Evolutionary conservation across 2,888 invertebrate genomes (phyloP), one percentile per base, ranked within the genome.

Genomic region (Eucera pruinosa): DNA sequence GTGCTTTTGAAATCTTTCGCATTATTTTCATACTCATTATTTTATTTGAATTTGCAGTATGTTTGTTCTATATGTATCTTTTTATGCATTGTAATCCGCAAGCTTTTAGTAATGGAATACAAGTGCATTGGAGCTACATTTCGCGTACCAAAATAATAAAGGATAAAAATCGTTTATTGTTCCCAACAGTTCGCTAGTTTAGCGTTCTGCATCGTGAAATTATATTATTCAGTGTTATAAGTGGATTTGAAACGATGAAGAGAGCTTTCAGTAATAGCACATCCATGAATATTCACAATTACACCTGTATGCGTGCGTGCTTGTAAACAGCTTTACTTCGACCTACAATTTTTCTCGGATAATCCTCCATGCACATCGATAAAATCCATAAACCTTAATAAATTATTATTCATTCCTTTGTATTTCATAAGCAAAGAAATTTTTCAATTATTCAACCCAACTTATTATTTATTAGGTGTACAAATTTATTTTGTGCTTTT

Each of bases 241-340:
- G 45, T 61, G 60, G 30, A 61, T 47, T 61, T 61, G 33, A 61
- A 61, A 47, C 30, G 45, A 61, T 47, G 47, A 18, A 33, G 47
- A 33, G 30, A 47, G 60, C 60, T 61, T 61, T 47, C 45, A 5
- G 20, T 47, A n/a, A 47, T 47, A 18, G 30, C 43, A 27, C 33
- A 18, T 27, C 0, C 41, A 27, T 33, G 33, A 61, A 45, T 23
- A 47, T 45, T 33, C 30, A 2, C 9, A 9, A 30, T 45, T 60
- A 60, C 47, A 20, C 15, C 11, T 13, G 27, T 20, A 4, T 15
- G 0, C 13, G 18, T 9, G 41, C 9, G n/a, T n/a, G n/a, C n/a
- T n/a, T n/a, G n/a, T n/a, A n/a, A 18, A 58, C 25, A 11, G n/a
- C 1, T 36, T 6, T 41, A 41, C 41, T n/a, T 18, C 13, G 30